phyloP scores from a whole-genome alignment of 2,888 invertebrate genomes.

The Brachyptera risi region DNA sequence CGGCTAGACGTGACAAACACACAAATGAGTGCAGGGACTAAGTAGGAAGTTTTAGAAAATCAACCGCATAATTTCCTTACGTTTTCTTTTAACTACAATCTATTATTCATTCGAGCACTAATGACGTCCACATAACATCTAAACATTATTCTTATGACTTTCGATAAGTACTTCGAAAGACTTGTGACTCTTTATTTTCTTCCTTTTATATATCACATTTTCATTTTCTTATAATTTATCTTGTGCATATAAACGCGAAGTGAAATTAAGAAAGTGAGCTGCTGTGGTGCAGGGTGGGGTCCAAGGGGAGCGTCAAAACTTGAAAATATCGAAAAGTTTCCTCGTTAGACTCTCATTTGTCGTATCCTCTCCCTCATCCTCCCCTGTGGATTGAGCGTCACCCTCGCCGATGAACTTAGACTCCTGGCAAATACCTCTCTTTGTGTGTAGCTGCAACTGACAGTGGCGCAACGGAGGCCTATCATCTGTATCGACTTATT shows the following conservation, averaged over 20 bases:
- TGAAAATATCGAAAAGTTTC: constrained; percentile 15
- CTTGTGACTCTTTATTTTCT: background rate
- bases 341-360: constrained; percentile 15
- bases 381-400: no score
- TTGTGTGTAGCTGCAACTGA: no score
- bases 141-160: background rate
- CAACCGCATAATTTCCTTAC: background rate
- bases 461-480: no score
- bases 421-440: no score
- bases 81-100: background rate
- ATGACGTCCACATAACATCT: no score
- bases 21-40: background rate
- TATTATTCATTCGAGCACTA: background rate
- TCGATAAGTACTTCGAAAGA: background rate
- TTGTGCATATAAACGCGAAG: constrained; percentile 16
- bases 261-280: constrained; percentile 9
- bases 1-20: background rate
- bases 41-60: background rate
- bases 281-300: constrained; percentile 5
- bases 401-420: no score
- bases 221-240: constrained; percentile 16
- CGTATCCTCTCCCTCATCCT: background rate
- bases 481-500: no score
- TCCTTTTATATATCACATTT: background rate
- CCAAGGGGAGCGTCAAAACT: background rate